Conservation (phyloP, 2,888 invertebrate genomes). For the Listrodromus nycthemerus region DNA sequence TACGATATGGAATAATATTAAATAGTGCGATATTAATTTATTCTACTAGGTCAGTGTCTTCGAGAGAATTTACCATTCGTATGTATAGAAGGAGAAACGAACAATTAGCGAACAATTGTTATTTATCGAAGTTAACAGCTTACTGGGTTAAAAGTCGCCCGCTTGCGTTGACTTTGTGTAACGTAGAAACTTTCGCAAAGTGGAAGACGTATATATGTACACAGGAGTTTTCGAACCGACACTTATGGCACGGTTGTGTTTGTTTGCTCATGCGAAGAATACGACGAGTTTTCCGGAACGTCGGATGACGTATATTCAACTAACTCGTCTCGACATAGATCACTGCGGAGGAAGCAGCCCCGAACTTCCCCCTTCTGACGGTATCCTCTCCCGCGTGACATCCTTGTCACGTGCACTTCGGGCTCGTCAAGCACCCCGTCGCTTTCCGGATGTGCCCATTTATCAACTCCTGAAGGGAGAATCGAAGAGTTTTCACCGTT, state of each 20-base stretch:
- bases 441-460: constrained; percentile 76
- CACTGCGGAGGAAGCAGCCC: constrained; percentile 1
- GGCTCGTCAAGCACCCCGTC: constrained; percentile 71
- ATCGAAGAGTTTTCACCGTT: constrained; percentile 55
- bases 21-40: background rate
- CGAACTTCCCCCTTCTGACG: constrained; percentile 22
- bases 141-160: background rate
- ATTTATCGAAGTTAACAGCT: constrained; percentile 11
- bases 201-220: background rate
- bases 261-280: constrained; percentile 1
- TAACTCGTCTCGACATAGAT: constrained; percentile 28
- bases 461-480: constrained; percentile 74
- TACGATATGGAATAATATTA: background rate
- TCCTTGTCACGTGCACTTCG: constrained; percentile 75
- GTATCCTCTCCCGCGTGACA: constrained; percentile 64
- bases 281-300: constrained; percentile 15
- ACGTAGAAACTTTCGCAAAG: background rate
- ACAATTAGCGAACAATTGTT: constrained; percentile 1
- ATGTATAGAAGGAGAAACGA: background rate
- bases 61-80: constrained; percentile 4
- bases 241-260: background rate
- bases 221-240: constrained; percentile 3
- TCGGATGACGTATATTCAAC: constrained; percentile 25
- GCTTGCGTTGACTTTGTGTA: background rate
- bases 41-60: background rate